Evolutionary conservation across 2,797 vertebrate genomes (phyloP).

Genomic region (Leontopithecus rosalia): DNA sequence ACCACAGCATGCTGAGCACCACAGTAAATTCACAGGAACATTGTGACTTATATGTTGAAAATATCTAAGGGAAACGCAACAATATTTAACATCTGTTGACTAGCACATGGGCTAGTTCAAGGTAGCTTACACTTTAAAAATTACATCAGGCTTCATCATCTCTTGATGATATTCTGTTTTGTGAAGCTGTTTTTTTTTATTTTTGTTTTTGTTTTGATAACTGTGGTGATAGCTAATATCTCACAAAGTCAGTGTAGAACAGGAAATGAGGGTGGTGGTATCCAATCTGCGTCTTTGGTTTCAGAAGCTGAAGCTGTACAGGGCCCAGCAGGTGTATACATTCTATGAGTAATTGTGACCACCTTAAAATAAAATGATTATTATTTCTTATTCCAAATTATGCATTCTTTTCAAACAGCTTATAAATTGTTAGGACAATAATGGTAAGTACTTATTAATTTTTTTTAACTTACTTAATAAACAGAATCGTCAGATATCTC

Average conservation of each 20-base stretch:
- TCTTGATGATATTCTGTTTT: neutral
- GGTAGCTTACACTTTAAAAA: neutral
- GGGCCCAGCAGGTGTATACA: neutral
- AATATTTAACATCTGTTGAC: neutral
- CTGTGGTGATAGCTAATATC: neutral
- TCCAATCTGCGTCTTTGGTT: neutral
- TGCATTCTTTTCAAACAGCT: neutral
- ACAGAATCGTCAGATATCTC: neutral
- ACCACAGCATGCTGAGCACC: rapidly evolving
- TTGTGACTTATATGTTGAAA: neutral
- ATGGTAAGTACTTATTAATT: neutral
- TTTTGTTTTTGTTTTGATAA: too few relatives aligned
- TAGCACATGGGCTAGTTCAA: neutral
- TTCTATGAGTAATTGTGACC: neutral
- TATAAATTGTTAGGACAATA: neutral
- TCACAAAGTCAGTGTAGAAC: neutral
- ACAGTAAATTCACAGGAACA: neutral
- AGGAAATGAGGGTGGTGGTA: neutral
- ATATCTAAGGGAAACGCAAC: neutral
- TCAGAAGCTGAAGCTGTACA: neutral
- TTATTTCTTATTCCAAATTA: neutral
- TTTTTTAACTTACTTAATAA: neutral
- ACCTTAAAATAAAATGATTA: neutral
- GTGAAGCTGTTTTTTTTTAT: neutral
- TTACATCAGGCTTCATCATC: neutral